Evolutionary conservation across 2,797 vertebrate species (phyloP), one percentile per base, ranked within the genome.

Genomic region (Podargus strigoides): DNA sequence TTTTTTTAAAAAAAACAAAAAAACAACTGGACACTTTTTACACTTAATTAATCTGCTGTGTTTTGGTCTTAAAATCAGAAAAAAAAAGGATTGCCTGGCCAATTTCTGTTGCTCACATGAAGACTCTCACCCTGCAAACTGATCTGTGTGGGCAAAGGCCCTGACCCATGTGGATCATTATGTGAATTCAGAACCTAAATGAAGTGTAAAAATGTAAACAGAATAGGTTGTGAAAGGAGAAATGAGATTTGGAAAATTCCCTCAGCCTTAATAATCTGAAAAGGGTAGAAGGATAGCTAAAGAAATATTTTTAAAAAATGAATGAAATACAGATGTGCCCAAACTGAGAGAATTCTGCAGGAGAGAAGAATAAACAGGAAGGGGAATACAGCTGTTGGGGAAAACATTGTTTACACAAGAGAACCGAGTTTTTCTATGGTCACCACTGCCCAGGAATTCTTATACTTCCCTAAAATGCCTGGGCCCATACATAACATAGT

Each of bases 331-430:
- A 97, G 95, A 96, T 97, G 95, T 93, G 69, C 56, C 58, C 6
- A 2, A 86, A 91, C 66, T 59, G 76, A 92, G 82, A 93, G 83
- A 91, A 88, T 93, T 92, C 79, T 93, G 82, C 83, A 91, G 70
- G 79, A 96, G 85, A 86, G 80, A 86, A 96, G 89, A 91, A 94
- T 97, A 96, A 97, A 96, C 95, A 97, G 94, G 95, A 97, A 96
- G 91, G 41, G 79, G 59, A 90, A 88, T 94, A 95, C 94, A 97
- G 95, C 95, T 96, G 96, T 94, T 96, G 66, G 89, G 95, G 91
- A 94, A 96, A 96, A 88, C 63, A 81, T 18, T 96, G 94, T 96
- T 97, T 97, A 96, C 70, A 94, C 89, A 93, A 94, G 94, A 95
- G 93, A 92, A 96, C 76, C 76, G 79, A 88, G 63, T 53, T 94